Conservation (phyloP, 2,888 invertebrate species). For the Pristionchus mayeri region DNA sequence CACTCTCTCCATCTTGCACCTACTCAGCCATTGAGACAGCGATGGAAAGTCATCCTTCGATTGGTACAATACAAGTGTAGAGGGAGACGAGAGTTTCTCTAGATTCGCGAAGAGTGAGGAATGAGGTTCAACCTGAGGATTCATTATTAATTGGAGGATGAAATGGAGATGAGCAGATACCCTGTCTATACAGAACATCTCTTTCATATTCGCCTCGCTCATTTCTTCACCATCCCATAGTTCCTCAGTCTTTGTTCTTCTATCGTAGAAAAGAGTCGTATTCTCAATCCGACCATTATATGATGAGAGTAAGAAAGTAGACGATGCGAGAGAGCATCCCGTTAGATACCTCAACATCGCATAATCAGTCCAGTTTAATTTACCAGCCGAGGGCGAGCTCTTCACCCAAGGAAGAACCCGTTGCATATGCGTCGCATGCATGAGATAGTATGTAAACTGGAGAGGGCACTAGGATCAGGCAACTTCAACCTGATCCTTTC, state of each 20-base stretch:
- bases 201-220: not conserved
- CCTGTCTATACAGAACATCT: not conserved
- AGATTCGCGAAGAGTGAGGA: slow-evolving; percentile 5
- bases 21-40: not conserved
- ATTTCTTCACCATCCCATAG: slow-evolving; percentile 40
- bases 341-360: not conserved
- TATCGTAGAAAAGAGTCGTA: slow-evolving; percentile 37
- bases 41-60: not conserved
- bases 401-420: not conserved
- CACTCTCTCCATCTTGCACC: not conserved
- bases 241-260: slow-evolving; percentile 39
- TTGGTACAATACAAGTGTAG: not conserved
- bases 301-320: not conserved
- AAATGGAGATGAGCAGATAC: not conserved
- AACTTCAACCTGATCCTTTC: no score
- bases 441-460: no score
- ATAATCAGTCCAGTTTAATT: not conserved
- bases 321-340: slow-evolving; percentile 18
- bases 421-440: not conserved
- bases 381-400: not conserved
- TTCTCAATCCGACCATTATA: not conserved
- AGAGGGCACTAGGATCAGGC: no score
- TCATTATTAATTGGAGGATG: no score
- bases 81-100: not conserved
- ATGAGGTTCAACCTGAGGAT: not conserved